Base-by-base conservation (phyloP, 2,888 invertebrate species). In the Cephus rjabovi region DNA sequence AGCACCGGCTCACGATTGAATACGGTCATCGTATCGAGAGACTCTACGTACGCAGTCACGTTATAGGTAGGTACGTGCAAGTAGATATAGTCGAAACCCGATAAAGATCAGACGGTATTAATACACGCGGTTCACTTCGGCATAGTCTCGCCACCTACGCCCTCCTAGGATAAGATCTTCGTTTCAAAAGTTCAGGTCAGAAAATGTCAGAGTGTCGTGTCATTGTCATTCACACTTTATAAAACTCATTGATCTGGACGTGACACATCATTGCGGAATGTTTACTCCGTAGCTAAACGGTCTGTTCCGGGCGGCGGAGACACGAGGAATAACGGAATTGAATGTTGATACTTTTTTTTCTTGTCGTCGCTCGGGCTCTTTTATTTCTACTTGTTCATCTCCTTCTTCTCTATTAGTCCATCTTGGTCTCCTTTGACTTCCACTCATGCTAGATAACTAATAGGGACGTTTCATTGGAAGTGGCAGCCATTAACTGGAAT, bases 21-120 rank as follows among this genome's bases (percentile, higher is more conserved):
- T 40, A 40, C 23, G 56, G 56, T 56, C 23, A 56, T 56, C 56
- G 56, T 56, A 56, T 56, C 9, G 2, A 9, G 56, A 56, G 56
- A 56, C 56, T 40, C 40, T 23, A 23, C 9, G 6, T 23, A 23
- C 56, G 23, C 23, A 23, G 56, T 56, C 56, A 9, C 23, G 56
- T 15, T 40, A 23, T 83, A 80, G 81, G 78, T 83, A 79, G 81
- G 73, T 79, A 80, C 80, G 79, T 81, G 83, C 12, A 35, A 34
- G 74, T 35, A 35, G 80, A 80, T 81, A 80, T 77, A 79, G 83
- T 83, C 80, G 77, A 81, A 83, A 79, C 33, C 76, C 73, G 83
- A 83, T 83, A 83, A 56, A 79, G 83, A 83, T 83, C 83, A 73
- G 71, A 33, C 76, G 69, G 82, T 80, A 83, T 83, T 83, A 81